Base-by-base conservation (phyloP, 2,888 invertebrate genomes). In the Microplitis manilae region DNA sequence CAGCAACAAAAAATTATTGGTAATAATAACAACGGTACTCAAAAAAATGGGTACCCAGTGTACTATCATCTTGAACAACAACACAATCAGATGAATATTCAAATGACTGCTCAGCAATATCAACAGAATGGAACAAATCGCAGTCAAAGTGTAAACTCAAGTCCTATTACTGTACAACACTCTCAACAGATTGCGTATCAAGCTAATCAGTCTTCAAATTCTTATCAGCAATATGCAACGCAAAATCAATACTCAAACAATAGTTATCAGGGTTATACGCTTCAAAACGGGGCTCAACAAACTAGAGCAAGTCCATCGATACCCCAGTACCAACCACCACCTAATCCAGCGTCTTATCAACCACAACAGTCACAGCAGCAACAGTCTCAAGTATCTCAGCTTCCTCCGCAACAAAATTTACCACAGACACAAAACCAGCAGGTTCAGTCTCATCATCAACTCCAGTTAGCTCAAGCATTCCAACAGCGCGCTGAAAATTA, bases 241-340 rank as follows among this genome's bases (percentile, higher is more conserved):
- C 83, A 83, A 65, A 85, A 81, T 79, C 89, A 89, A 67, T 86
- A 85, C 72, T 75, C 85, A 70, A 84, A 84, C 17, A 84, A 84
- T 77, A 80, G 82, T 67, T 85, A 84, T 82, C 86, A 85, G 76
- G 76, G 82, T 68, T 86, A 89, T 76, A 80, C 87, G n/a, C 86
- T 88, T 77, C 88, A 88, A 41, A 77, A 83, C 6, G 80, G 75
- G 71, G 81, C 76, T 17, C 80, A 80, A 40, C 84, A 84, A 77
- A 85, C 80, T 73, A 85, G 88, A 68, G 74, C 85, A 6, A 87
- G 85, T 77, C 90, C 90, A 79, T 83, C 87, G 1, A 77, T 90
- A n/a, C 89, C 90, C 0, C 90, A 90, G 68, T 90, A 90, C 79
- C 90, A 90, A 75, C 88, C 88, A n/a, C 87, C 89, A 40, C 91